Evolutionary conservation across 2,888 invertebrate species (phyloP).

Genomic region (Allolobophora icterica): DNA sequence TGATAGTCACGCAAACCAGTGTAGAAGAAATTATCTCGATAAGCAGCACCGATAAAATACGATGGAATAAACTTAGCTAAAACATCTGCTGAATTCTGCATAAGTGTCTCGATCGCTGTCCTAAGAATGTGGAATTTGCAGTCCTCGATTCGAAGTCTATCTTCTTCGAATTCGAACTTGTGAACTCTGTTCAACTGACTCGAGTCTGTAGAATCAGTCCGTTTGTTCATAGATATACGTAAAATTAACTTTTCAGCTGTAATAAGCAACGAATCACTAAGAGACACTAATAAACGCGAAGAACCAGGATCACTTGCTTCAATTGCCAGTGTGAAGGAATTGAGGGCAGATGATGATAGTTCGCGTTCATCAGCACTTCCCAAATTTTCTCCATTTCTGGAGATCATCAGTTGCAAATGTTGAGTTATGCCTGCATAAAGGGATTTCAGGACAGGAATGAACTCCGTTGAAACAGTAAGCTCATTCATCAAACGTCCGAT

Average conservation of each 20-base stretch:
- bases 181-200: not conserved
- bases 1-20: not conserved
- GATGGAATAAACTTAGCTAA: not conserved
- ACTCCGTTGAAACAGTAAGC: not conserved
- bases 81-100: not conserved
- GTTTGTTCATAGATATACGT: not conserved
- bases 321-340: not conserved
- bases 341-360: not conserved
- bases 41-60: not conserved
- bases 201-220: not conserved
- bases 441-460: not conserved
- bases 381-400: not conserved
- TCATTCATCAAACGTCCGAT: not conserved
- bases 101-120: not conserved
- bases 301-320: not conserved
- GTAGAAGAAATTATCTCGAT: constrained; percentile 21
- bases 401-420: not conserved
- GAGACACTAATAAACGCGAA: not conserved
- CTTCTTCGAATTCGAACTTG: not conserved
- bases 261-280: not conserved
- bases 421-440: not conserved
- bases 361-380: not conserved
- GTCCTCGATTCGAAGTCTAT: not conserved
- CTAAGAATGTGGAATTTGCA: not conserved
- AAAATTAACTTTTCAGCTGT: not conserved